These are phyloP conservation scores for Bubo blakistoni DNA, from an alignment of 2,113 vertebrate genomes.

Conservation along the genomic window DNA sequence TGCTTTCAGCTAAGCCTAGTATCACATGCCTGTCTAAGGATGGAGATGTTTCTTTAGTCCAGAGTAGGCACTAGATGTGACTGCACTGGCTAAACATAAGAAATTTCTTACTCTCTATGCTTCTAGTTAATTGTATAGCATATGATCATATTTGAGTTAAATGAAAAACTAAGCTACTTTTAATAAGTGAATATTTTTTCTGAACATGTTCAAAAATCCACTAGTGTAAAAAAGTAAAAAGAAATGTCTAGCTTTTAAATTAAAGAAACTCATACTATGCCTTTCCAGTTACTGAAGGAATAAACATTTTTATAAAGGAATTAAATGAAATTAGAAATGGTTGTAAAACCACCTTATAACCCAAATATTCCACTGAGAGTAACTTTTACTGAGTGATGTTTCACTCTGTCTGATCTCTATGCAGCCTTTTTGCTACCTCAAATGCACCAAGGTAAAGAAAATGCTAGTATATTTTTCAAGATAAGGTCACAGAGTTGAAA, in stretches of 20 bases:
- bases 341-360: slow-evolving; percentile 10
- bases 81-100: neutral
- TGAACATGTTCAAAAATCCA: neutral
- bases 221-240: neutral
- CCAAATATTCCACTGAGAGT: neutral
- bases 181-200: neutral
- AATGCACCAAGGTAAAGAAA: slow-evolving; percentile 10
- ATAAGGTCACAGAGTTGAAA: slow-evolving; percentile 42
- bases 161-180: neutral
- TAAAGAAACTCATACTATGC: neutral
- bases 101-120: neutral
- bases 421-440: slow-evolving; percentile 2
- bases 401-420: slow-evolving; percentile 39
- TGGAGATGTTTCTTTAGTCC: neutral
- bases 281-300: neutral
- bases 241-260: neutral
- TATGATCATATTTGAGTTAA: neutral
- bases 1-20: neutral
- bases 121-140: neutral
- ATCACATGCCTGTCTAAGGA: neutral
- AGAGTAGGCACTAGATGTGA: neutral
- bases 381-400: slow-evolving; percentile 35
- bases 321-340: slow-evolving; percentile 17
- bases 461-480: neutral
- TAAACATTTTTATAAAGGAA: neutral